phyloP scores from a whole-genome alignment of 2,113 vertebrate species.

The Megaleporinus macrocephalus region DNA sequence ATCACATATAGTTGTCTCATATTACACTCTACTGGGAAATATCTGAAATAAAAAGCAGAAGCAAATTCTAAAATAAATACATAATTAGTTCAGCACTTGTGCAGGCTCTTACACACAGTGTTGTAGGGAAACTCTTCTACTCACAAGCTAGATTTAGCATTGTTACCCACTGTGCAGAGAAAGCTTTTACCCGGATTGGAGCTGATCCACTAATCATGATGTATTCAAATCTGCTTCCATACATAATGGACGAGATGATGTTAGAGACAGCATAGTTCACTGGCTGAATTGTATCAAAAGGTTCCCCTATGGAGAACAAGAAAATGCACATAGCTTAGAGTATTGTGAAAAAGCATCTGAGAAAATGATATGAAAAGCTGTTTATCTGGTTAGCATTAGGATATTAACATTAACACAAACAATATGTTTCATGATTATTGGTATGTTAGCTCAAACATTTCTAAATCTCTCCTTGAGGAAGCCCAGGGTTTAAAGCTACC shows the following conservation, averaged over 20 bases:
- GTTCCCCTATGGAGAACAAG: background rate
- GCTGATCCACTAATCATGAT: conserved; percentile 54
- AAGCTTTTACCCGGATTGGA: background rate
- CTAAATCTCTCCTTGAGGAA: no score
- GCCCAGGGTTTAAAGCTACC: no score
- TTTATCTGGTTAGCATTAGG: no score
- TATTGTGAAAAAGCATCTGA: background rate
- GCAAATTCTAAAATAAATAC: background rate
- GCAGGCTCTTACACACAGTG: no score
- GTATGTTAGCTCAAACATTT: no score
- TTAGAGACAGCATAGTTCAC: conserved; percentile 72
- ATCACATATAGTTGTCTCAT: background rate
- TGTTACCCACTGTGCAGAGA: background rate
- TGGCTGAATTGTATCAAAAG: conserved; percentile 38
- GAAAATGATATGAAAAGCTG: no score
- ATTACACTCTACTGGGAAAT: background rate
- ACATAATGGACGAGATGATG: conserved; percentile 74
- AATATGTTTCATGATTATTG: no score
- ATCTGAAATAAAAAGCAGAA: background rate
- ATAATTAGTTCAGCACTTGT: no score
- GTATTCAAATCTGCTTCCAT: conserved; percentile 76
- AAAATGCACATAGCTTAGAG: background rate
- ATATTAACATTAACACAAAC: no score
- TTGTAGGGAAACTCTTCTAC: no score
- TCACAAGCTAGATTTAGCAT: no score